These are phyloP conservation scores for Tetranychus cinnabarinus DNA, from an alignment of 1,140 invertebrate species.

Conservation along the genomic window DNA sequence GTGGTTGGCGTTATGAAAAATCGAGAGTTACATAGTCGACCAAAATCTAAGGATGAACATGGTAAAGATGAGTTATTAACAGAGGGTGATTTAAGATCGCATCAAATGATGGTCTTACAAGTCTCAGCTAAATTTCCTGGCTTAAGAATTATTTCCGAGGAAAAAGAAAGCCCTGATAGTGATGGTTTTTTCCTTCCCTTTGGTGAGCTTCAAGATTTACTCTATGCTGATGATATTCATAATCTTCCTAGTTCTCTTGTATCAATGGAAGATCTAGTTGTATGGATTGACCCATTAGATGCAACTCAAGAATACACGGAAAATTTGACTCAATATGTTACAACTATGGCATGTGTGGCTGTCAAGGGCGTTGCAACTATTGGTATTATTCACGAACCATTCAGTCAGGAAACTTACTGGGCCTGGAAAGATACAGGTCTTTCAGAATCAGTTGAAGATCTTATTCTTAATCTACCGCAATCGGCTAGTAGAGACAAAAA, in stretches of 20 bases:
- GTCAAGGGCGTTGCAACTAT: slow-evolving; percentile 69
- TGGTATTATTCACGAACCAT: slow-evolving; percentile 85
- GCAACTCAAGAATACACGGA: slow-evolving; percentile 96
- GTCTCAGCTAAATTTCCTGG: slow-evolving; percentile 6
- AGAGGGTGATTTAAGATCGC: slow-evolving; percentile 55
- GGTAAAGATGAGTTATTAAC: slow-evolving; percentile 68
- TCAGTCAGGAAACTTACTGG: slow-evolving; percentile 30
- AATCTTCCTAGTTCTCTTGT: slow-evolving; percentile 19
- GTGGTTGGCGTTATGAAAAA: slow-evolving; percentile 34
- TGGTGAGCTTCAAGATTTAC: slow-evolving; percentile 4
- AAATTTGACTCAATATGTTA: slow-evolving; percentile 68
- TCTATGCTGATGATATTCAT: slow-evolving; percentile 3
- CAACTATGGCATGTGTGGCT: slow-evolving; percentile 91
- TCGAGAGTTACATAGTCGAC: slow-evolving; percentile 34
- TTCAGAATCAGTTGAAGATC: not conserved
- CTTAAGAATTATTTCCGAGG: slow-evolving; percentile 24
- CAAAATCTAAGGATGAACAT: slow-evolving; percentile 71
- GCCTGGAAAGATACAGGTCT: slow-evolving; percentile 7
- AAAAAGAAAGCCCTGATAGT: slow-evolving; percentile 17
- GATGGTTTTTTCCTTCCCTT: not conserved
- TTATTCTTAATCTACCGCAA: not conserved
- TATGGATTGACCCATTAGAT: slow-evolving; percentile 83
- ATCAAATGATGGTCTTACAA: slow-evolving; percentile 57
- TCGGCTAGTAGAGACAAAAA: not conserved
- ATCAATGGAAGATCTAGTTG: slow-evolving; percentile 22